phyloP scores from a whole-genome alignment of 37 sponge, comb jelly and placozoan genomes.

The Chondrilla cf. caribensis region DNA sequence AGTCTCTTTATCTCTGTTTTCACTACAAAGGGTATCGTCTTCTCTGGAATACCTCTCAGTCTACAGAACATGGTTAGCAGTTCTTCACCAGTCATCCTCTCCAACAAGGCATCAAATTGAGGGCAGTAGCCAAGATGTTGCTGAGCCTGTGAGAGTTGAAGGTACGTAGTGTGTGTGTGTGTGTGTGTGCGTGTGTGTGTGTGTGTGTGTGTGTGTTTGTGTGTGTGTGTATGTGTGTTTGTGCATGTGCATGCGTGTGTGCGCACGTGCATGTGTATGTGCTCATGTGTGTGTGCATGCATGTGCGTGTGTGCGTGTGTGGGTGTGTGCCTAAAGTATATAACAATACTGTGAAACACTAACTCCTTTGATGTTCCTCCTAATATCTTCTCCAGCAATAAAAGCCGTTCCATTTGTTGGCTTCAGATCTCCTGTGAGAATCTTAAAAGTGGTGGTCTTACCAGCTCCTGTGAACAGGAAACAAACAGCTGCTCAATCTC shows the following conservation, averaged over 20 bases:
- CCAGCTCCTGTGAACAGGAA: conserved; percentile 77
- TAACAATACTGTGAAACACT: too few relatives aligned
- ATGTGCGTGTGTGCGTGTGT: too few relatives aligned
- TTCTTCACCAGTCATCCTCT: conserved; percentile 81
- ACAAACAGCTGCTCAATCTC: too few relatives aligned
- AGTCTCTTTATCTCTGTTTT: conserved; percentile 70
- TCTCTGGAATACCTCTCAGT: conserved; percentile 81
- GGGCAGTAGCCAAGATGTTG: conserved; percentile 77
- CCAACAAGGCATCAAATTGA: conserved; percentile 90
- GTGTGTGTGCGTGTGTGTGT: too few relatives aligned
- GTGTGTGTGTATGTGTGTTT: too few relatives aligned
- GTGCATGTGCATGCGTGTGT: too few relatives aligned
- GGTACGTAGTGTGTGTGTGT: too few relatives aligned
- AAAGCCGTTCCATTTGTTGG: conserved; percentile 68
- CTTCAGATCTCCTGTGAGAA: conserved; percentile 89
- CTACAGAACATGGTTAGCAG: conserved; percentile 87
- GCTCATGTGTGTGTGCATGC: too few relatives aligned
- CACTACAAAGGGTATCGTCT: conserved; percentile 61
- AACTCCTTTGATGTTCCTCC: conserved; percentile 22
- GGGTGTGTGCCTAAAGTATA: too few relatives aligned
- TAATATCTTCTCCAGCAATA: conserved; percentile 84
- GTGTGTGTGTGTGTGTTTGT: too few relatives aligned
- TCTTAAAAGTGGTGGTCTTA: conserved; percentile 95
- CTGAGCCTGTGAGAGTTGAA: conserved; percentile 57
- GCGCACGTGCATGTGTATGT: too few relatives aligned